These are phyloP conservation scores for Syrrhaptes paradoxus DNA, from an alignment of 2,113 vertebrate genomes.

Conservation along the genomic window DNA sequence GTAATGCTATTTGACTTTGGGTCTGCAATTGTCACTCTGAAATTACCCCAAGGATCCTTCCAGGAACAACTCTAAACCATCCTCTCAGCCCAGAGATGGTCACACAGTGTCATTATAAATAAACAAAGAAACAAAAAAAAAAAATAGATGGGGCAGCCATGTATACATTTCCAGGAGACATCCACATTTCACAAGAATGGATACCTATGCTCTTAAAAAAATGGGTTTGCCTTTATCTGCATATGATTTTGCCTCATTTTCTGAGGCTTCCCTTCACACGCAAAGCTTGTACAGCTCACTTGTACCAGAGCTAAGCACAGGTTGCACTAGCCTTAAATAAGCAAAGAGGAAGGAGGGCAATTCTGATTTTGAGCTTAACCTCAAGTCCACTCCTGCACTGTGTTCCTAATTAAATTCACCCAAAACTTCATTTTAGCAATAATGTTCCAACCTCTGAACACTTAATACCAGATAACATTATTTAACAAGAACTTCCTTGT, in stretches of 20 bases:
- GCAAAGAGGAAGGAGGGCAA: background rate
- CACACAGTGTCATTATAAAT: background rate
- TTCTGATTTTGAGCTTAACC: background rate
- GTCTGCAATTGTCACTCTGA: background rate
- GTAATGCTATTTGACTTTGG: background rate
- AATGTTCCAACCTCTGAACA: background rate
- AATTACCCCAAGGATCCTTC: background rate
- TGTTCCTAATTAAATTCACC: background rate
- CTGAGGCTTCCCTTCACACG: background rate
- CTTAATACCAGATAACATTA: background rate
- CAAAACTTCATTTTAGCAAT: background rate
- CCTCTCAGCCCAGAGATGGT: background rate
- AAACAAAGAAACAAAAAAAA: background rate
- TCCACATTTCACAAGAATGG: background rate
- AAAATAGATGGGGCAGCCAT: background rate
- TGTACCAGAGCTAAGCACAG: background rate
- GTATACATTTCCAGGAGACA: background rate
- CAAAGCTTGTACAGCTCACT: background rate
- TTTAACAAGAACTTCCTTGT: background rate
- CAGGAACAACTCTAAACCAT: background rate
- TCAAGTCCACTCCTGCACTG: background rate
- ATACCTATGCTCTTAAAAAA: background rate
- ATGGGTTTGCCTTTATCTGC: background rate
- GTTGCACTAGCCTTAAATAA: background rate
- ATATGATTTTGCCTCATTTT: background rate